Conservation (phyloP, 2,888 invertebrate species). For the Gnatocerus cornutus region DNA sequence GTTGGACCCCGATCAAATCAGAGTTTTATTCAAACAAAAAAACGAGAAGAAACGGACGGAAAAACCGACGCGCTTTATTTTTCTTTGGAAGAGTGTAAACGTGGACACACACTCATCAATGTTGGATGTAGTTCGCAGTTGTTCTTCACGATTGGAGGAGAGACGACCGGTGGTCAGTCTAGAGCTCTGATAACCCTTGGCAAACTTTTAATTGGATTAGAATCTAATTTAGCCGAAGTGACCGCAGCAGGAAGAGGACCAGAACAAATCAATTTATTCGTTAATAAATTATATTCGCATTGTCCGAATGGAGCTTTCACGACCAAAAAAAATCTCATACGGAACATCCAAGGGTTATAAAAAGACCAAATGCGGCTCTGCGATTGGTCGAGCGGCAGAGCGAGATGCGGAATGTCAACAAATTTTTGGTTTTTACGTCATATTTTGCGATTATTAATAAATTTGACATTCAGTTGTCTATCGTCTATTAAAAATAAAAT, state of each 20-base stretch:
- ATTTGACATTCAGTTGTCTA: no score
- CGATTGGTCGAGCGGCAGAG: no score
- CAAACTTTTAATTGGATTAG: slow-evolving; percentile 73
- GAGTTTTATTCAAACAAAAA: slow-evolving; percentile 33
- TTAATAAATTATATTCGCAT: slow-evolving; percentile 61
- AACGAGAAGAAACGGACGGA: slow-evolving; percentile 15
- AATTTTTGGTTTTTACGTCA: no score
- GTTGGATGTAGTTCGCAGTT: slow-evolving; percentile 61
- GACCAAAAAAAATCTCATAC: no score
- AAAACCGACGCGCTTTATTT: slow-evolving; percentile 38
- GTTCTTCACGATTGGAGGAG: slow-evolving; percentile 56
- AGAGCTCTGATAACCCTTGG: slow-evolving; percentile 63
- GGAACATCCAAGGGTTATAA: no score
- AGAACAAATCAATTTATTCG: slow-evolving; percentile 68
- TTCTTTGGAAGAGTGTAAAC: slow-evolving; percentile 46
- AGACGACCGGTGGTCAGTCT: slow-evolving; percentile 60
- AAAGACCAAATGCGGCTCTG: no score
- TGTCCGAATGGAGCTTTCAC: slow-evolving; percentile 35
- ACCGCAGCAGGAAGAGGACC: slow-evolving; percentile 66
- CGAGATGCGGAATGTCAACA: no score
- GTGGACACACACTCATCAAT: slow-evolving; percentile 65
- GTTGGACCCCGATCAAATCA: slow-evolving; percentile 22
- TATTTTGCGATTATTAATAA: no score
- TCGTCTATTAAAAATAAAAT: no score
- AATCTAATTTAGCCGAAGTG: slow-evolving; percentile 72